A percentile compares a stretch with the other conserved stretches of the same genome.
Evolutionary conservation across 1,140 invertebrate genomes (phyloP).

Genomic region (Argopecten irradians): DNA sequence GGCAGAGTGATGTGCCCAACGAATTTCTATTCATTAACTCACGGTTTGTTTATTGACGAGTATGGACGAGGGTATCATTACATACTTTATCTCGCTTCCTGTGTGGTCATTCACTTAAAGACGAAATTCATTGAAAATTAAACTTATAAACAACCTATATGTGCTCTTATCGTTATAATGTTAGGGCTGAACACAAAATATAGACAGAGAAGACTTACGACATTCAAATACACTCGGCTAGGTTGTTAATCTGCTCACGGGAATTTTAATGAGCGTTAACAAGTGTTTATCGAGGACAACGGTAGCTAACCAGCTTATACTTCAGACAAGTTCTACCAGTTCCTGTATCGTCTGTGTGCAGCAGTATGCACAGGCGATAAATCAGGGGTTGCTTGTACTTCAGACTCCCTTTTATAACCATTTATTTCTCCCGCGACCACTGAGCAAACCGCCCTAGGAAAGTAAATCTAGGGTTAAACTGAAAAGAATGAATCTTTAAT

Average conservation of each 20-base stretch:
- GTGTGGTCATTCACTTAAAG: constrained; percentile 21
- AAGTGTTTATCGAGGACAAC: constrained; percentile 7
- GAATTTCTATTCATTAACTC: constrained; percentile 12
- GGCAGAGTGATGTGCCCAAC: not conserved
- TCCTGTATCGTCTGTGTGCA: not conserved
- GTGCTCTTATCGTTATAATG: not conserved
- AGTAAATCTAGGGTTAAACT: too few species aligned
- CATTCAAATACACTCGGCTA: not conserved
- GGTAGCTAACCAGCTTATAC: not conserved
- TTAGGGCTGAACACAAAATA: not conserved
- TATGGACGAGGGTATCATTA: not conserved
- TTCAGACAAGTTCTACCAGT: not conserved
- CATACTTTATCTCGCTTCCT: not conserved
- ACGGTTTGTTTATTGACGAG: not conserved
- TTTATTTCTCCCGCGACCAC: not conserved
- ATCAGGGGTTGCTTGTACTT: not conserved
- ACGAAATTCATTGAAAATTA: constrained; percentile 19
- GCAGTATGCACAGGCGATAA: not conserved
- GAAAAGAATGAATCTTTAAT: too few species aligned
- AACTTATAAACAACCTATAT: constrained; percentile 23
- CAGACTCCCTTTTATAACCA: not conserved
- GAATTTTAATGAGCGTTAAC: constrained; percentile 12
- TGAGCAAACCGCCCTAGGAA: too few species aligned
- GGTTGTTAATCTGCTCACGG: not conserved
- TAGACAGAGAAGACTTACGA: not conserved